Evolutionary conservation across 2,797 vertebrate species (phyloP).

Genomic region (Notolepis coatsorum): DNA sequence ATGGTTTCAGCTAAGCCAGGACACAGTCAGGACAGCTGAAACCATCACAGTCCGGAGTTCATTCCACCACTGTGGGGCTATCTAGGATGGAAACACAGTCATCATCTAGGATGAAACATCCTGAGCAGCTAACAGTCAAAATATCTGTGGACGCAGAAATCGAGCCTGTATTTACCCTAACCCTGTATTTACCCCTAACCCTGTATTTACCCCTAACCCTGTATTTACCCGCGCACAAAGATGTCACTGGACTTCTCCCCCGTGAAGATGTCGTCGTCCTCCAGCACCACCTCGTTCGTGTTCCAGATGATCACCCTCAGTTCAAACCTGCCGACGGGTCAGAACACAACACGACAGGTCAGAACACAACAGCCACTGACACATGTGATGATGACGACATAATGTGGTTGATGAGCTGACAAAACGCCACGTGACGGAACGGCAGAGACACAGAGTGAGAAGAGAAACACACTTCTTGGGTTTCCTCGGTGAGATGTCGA

Average conservation of each 20-base stretch:
- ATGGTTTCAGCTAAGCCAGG: too few species aligned
- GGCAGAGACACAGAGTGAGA: neutral
- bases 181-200: too few species aligned
- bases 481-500: conserved; percentile 94
- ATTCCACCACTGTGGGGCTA: too few species aligned
- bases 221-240: conserved; percentile 93
- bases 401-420: neutral
- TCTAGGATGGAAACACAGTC: too few species aligned
- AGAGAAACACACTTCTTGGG: conserved; percentile 96
- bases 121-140: too few species aligned
- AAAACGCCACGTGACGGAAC: neutral
- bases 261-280: conserved; percentile 98
- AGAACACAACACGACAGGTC: too few species aligned
- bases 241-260: conserved; percentile 99
- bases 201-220: too few species aligned
- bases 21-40: too few species aligned
- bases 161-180: too few species aligned
- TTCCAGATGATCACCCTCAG: conserved; percentile 97
- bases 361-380: neutral
- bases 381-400: neutral
- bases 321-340: conserved; percentile 87
- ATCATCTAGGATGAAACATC: too few species aligned
- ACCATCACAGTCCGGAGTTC: too few species aligned
- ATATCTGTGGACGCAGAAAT: too few species aligned
- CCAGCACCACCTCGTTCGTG: conserved; percentile 95